These are phyloP conservation scores for Hippocampus kuda DNA, from an alignment of 2,797 vertebrate genomes.

Conservation along the genomic window DNA sequence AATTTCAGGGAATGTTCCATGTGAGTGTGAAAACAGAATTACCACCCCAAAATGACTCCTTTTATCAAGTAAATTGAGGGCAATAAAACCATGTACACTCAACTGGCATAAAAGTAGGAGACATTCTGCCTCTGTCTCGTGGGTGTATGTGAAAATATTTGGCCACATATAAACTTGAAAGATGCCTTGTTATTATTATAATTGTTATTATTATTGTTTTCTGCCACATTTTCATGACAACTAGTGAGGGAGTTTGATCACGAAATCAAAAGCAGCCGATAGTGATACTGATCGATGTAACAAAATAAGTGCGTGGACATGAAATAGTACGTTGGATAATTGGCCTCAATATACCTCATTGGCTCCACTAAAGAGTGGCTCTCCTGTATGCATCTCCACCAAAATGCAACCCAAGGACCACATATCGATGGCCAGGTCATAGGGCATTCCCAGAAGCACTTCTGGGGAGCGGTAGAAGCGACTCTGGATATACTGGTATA, in stretches of 20 bases:
- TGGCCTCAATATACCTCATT: slow-evolving; percentile 74
- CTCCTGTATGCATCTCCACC: slow-evolving; percentile 94
- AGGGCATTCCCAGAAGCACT: slow-evolving; percentile 89
- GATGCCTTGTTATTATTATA: too few species aligned
- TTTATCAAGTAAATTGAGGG: too few species aligned
- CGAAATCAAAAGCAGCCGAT: too few species aligned
- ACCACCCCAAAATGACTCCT: too few species aligned
- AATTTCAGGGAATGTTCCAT: too few species aligned
- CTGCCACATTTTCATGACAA: too few species aligned
- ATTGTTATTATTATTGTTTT: too few species aligned
- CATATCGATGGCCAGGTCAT: slow-evolving; percentile 93
- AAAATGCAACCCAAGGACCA: slow-evolving; percentile 93
- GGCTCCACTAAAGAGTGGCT: slow-evolving; percentile 88
- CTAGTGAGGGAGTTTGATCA: too few species aligned
- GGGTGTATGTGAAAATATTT: too few species aligned
- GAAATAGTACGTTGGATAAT: not conserved
- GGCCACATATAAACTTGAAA: too few species aligned
- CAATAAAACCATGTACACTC: too few species aligned
- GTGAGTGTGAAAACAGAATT: too few species aligned
- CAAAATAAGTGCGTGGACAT: not conserved
- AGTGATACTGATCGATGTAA: not conserved
- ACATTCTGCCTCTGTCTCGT: not conserved
- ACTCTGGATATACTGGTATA: slow-evolving; percentile 93
- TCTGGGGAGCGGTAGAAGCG: slow-evolving; percentile 91
- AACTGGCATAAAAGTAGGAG: not conserved